Conservation (phyloP, 2,888 invertebrate species). For the Ryuthela nishihirai region DNA sequence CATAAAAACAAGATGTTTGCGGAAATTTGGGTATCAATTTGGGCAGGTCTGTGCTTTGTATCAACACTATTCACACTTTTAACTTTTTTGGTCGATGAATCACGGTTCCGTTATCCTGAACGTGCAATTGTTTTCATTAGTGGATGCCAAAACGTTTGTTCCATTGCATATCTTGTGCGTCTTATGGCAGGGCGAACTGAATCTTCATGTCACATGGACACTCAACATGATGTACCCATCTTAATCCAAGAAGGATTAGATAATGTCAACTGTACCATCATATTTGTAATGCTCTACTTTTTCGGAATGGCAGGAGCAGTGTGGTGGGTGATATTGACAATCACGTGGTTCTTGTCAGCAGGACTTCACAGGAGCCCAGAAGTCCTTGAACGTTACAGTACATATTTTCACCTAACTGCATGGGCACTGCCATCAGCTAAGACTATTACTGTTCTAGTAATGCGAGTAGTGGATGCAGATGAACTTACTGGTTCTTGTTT, state of each 20-base stretch:
- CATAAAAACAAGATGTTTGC: conserved; percentile 72
- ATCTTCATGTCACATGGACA: conserved; percentile 58
- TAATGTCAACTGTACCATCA: conserved; percentile 84
- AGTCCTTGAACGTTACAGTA: conserved; percentile 56
- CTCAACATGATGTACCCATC: conserved; percentile 56
- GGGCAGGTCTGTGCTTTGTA: conserved; percentile 72
- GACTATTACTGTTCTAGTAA: conserved; percentile 85
- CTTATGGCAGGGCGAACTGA: conserved; percentile 64
- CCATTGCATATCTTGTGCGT: conserved; percentile 74
- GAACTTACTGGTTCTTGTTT: conserved; percentile 76
- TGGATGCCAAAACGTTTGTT: conserved; percentile 76
- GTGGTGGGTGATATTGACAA: conserved; percentile 90
- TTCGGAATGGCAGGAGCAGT: conserved; percentile 85
- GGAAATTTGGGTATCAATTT: conserved; percentile 80
- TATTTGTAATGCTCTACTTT: conserved; percentile 86
- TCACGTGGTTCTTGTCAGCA: conserved; percentile 72
- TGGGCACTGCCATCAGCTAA: conserved; percentile 88
- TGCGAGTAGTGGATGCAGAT: conserved; percentile 84
- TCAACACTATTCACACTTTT: conserved; percentile 70
- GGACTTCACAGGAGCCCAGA: conserved; percentile 58
- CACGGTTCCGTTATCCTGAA: conserved; percentile 59
- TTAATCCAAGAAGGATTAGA: conserved; percentile 77
- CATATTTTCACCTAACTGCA: conserved; percentile 74
- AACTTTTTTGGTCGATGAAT: conserved; percentile 64
- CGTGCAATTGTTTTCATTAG: conserved; percentile 77